Evolutionary conservation across 2,113 vertebrate genomes (phyloP), one percentile per base, ranked within the genome.

Genomic region (Embiotoca jacksoni): DNA sequence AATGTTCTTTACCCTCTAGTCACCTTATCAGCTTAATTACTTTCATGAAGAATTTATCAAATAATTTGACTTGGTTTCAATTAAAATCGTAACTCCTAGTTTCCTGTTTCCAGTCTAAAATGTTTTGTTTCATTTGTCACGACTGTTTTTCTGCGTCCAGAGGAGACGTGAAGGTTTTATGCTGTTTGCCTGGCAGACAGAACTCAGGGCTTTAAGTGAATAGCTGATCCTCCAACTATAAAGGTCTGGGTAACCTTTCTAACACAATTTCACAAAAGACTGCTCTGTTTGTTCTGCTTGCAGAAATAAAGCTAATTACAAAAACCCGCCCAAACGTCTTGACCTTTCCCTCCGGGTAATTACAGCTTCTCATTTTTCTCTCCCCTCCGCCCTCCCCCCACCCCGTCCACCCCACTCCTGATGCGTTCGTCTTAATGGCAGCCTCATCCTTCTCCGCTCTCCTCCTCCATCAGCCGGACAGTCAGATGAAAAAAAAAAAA

Each of bases 251-350:
- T 89, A 92, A 93, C 92, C 91, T 92, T 91, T 94, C 91, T 84
- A 91, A 93, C 80, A 83, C 85, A 92, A 93, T 93, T 93, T 92
- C 92, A 91, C 90, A 88, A 92, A 87, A 91, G 86, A 91, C 81
- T 60, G 89, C 88, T 90, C 83, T 91, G 87, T 93, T 93, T 93
- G 89, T 86, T 92, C 89, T 86, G 87, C 83, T 87, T 56, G 71
- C 71, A 88, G 81, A 90, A 92, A 89, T 91, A 91, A 92, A 89
- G 85, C 84, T 91, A 92, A 92, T 94, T 92, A 89, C 86, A 80
- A 88, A 87, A 91, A 72, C 70, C 82, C 46, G 33, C 84, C 76
- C 80, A 84, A 90, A 90, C 84, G 75, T 75, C 83, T 90, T 93
- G 89, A 93, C 90, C 93, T 92, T 93, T 93, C 60, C 72, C 68